Conservation (phyloP, 1,140 invertebrate genomes). For the Drosophila nebulosa region DNA sequence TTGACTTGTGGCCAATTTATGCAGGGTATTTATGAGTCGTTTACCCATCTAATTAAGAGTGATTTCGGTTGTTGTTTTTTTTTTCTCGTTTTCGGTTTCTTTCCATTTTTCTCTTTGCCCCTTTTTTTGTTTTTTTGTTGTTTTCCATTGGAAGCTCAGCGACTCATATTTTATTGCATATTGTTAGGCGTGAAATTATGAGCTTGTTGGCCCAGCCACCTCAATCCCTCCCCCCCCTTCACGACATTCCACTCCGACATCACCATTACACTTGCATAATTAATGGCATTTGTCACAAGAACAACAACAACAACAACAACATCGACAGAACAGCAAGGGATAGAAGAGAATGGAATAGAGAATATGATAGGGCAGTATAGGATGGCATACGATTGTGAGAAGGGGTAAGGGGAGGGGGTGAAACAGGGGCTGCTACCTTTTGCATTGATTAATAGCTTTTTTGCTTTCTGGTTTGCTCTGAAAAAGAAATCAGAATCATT, state of each 20-base stretch:
- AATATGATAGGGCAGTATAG: no score
- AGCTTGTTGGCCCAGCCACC: neutral
- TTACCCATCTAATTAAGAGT: no score
- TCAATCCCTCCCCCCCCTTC: neutral
- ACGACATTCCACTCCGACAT: neutral
- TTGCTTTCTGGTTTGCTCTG: neutral
- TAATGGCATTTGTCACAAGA: conserved; percentile 34
- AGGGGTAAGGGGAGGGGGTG: neutral
- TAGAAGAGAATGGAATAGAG: neutral
- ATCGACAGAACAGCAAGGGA: neutral
- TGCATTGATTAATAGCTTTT: neutral
- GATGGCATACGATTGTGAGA: neutral
- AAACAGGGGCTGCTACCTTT: neutral
- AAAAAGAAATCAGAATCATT: neutral
- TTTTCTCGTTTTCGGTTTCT: neutral
- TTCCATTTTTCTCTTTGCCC: neutral
- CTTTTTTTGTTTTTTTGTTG: conserved; percentile 21
- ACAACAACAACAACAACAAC: neutral
- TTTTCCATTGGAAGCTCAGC: conserved; percentile 2
- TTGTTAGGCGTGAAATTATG: conserved; percentile 64
- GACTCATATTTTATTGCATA: conserved; percentile 65
- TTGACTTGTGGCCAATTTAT: no score
- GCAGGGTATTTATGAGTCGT: no score
- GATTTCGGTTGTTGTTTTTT: no score
- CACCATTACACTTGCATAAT: conserved; percentile 54